phyloP scores from a whole-genome alignment of 2,888 invertebrate genomes.

The Lycocerus yunnanus region DNA sequence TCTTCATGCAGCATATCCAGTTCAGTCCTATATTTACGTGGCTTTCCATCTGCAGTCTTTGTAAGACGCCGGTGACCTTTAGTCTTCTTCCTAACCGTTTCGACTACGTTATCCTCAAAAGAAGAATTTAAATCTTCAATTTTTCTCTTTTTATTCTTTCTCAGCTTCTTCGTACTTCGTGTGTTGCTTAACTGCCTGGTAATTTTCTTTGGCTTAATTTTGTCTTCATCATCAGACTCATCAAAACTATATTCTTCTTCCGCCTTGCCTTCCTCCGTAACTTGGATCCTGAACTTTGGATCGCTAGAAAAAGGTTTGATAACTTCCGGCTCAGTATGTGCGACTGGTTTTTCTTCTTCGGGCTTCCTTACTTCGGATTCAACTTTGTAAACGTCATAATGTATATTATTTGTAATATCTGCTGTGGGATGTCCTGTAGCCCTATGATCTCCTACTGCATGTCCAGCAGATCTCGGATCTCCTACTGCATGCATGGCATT shows the following conservation, averaged over 20 bases:
- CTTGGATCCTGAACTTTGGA: conserved; percentile 39
- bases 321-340: conserved; percentile 11
- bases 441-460: neutral
- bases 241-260: neutral
- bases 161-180: neutral
- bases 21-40: conserved; percentile 54
- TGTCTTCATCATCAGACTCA: neutral
- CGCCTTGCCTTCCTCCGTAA: neutral
- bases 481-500: neutral
- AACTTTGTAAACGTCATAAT: neutral
- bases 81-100: conserved; percentile 31
- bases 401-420: neutral
- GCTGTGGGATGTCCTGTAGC: neutral
- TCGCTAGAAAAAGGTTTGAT: conserved; percentile 33
- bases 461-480: neutral
- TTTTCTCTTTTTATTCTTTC: neutral
- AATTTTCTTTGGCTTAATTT: neutral
- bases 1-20: conserved; percentile 69
- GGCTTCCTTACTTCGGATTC: neutral
- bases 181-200: neutral
- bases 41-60: conserved; percentile 5
- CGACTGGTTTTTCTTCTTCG: conserved; percentile 16
- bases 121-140: neutral
- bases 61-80: conserved; percentile 28
- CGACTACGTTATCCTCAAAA: conserved; percentile 13